These are phyloP conservation scores for Heliconius nattereri DNA, from an alignment of 1,140 invertebrate genomes.

Conservation along the genomic window DNA sequence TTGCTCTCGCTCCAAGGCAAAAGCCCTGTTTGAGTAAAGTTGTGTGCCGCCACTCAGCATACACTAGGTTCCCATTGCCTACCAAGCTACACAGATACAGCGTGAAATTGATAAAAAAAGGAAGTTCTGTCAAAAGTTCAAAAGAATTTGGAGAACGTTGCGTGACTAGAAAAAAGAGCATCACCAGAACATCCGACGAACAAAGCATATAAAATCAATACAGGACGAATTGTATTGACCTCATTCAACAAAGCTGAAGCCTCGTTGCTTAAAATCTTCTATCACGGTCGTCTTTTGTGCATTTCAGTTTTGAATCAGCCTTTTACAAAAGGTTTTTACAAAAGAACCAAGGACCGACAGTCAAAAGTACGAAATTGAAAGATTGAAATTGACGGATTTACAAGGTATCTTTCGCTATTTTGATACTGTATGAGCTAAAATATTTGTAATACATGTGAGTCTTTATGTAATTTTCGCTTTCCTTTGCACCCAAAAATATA, in stretches of 20 bases:
- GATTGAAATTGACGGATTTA: background rate
- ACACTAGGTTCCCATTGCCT: too few species aligned
- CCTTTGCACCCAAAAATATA: too few species aligned
- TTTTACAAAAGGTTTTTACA: background rate
- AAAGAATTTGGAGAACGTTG: background rate
- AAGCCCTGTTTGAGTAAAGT: too few species aligned
- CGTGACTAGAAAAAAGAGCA: slow-evolving; percentile 11
- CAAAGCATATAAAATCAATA: slow-evolving; percentile 27
- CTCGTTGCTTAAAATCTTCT: slow-evolving; percentile 20
- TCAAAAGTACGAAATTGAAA: background rate
- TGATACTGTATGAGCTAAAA: background rate
- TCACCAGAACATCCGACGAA: slow-evolving; percentile 1
- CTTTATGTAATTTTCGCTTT: too few species aligned
- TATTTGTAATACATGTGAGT: background rate
- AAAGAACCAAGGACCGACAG: background rate
- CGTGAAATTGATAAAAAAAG: background rate
- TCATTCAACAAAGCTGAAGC: slow-evolving; percentile 25
- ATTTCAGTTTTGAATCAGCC: slow-evolving; percentile 21
- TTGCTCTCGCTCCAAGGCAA: too few species aligned
- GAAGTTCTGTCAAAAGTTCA: background rate
- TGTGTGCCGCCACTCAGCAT: too few species aligned
- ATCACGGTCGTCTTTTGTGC: background rate
- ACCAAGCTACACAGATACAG: too few species aligned
- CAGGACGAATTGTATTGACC: slow-evolving; percentile 20
- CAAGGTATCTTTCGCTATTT: background rate